Percentiles rank a stretch among this genome's conserved stretches.
These are phyloP conservation scores for Pheucticus melanocephalus DNA, from an alignment of 2,113 vertebrate genomes.

Conservation along the genomic window DNA sequence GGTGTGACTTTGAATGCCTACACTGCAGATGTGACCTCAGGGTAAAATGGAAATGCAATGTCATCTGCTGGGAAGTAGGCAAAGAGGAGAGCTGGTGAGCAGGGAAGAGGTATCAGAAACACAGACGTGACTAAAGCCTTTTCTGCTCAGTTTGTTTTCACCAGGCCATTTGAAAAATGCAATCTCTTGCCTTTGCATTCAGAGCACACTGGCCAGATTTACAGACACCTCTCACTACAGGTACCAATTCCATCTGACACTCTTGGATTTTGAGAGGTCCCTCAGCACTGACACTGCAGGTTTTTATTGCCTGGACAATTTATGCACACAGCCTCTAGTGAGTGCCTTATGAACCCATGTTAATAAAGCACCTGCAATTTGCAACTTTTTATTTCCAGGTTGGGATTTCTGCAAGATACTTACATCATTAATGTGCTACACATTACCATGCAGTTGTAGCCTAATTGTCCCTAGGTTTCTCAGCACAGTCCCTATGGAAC, in stretches of 20 bases:
- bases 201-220: not conserved
- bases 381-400: not conserved
- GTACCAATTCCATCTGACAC: not conserved
- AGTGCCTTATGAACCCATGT: not conserved
- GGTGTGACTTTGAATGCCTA: not conserved
- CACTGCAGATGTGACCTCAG: not conserved
- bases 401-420: not conserved
- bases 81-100: not conserved
- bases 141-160: not conserved
- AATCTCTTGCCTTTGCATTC: not conserved
- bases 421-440: not conserved
- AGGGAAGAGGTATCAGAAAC: not conserved
- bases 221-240: not conserved
- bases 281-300: not conserved
- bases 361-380: not conserved
- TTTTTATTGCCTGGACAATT: not conserved
- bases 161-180: not conserved
- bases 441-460: not conserved
- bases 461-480: not conserved
- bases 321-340: not conserved
- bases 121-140: not conserved
- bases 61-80: not conserved
- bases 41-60: not conserved
- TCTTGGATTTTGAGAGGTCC: not conserved
- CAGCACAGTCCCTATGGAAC: not conserved